Percentiles rank a stretch among this genome's conserved stretches.
These are phyloP conservation scores for Lasioglossum vierecki DNA, from an alignment of 2,888 invertebrate species.

Conservation along the genomic window DNA sequence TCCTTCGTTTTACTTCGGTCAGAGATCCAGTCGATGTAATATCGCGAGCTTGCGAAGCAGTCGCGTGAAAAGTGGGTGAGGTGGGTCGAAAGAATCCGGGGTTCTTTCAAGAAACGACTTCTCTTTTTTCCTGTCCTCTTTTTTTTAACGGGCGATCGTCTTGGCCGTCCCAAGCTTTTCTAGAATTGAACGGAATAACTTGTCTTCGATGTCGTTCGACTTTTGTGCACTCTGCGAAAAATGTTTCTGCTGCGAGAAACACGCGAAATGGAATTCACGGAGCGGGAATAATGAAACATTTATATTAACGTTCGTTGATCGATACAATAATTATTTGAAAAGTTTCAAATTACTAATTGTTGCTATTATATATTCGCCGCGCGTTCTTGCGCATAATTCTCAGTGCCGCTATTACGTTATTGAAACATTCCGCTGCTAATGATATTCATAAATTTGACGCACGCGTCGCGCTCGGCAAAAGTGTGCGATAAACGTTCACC, in stretches of 20 bases:
- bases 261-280: neutral
- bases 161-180: neutral
- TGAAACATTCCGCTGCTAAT: neutral
- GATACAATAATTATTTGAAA: neutral
- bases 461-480: neutral
- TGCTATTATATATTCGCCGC: neutral
- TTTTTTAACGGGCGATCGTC: neutral
- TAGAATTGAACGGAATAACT: neutral
- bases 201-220: neutral
- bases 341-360: neutral
- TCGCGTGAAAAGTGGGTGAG: neutral
- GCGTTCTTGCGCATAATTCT: neutral
- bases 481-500: neutral
- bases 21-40: conserved; percentile 14
- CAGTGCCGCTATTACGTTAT: neutral
- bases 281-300: neutral
- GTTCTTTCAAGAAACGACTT: neutral
- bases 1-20: neutral
- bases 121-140: neutral
- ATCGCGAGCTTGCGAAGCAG: conserved; percentile 13
- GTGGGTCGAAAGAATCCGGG: neutral
- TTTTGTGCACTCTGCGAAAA: neutral
- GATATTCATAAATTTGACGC: neutral
- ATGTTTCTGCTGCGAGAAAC: too few relatives aligned
- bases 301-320: neutral